A percentile compares a stretch with the other conserved stretches of the same genome.
Evolutionary conservation across 92 coral and sea anemone species (phyloP).

Genomic region (Zoanthus solanderi): DNA sequence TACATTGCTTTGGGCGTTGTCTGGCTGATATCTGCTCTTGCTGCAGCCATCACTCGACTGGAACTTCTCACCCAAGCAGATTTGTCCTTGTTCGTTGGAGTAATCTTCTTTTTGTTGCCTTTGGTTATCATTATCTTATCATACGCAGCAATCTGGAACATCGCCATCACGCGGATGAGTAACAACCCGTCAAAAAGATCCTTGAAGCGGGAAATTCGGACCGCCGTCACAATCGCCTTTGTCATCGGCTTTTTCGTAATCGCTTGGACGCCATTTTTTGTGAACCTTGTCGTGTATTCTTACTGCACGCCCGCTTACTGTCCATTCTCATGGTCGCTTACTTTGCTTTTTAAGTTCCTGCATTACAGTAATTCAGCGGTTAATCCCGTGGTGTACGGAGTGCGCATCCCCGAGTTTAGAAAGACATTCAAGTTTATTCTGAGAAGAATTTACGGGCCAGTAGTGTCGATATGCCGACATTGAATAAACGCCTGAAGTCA

Average conservation of each 20-base stretch:
- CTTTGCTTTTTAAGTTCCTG: constrained; percentile 69
- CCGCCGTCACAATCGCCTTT: constrained; percentile 84
- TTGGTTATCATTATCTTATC: constrained; percentile 78
- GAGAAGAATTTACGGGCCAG: constrained; percentile 75
- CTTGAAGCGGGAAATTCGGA: constrained; percentile 77
- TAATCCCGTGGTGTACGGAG: constrained; percentile 89
- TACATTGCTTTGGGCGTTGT: constrained; percentile 78
- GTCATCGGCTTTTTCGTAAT: constrained; percentile 85
- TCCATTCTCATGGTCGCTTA: constrained; percentile 46
- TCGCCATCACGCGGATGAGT: constrained; percentile 84
- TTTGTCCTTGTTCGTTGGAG: constrained; percentile 63
- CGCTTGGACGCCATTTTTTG: constrained; percentile 78
- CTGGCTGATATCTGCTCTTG: constrained; percentile 79
- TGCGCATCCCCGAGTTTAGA: constrained; percentile 86
- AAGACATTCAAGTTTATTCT: constrained; percentile 86
- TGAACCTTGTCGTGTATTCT: constrained; percentile 49
- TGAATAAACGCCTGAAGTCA: background rate
- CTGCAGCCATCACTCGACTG: constrained; percentile 61
- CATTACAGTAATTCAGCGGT: constrained; percentile 86
- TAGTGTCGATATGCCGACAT: constrained; percentile 62
- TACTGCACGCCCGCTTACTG: constrained; percentile 59
- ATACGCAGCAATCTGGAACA: constrained; percentile 85
- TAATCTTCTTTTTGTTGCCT: constrained; percentile 77
- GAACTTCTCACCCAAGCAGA: constrained; percentile 53
- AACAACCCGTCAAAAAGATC: constrained; percentile 88